phyloP scores from a whole-genome alignment of 2,113 vertebrate species.

The Pipa parva region DNA sequence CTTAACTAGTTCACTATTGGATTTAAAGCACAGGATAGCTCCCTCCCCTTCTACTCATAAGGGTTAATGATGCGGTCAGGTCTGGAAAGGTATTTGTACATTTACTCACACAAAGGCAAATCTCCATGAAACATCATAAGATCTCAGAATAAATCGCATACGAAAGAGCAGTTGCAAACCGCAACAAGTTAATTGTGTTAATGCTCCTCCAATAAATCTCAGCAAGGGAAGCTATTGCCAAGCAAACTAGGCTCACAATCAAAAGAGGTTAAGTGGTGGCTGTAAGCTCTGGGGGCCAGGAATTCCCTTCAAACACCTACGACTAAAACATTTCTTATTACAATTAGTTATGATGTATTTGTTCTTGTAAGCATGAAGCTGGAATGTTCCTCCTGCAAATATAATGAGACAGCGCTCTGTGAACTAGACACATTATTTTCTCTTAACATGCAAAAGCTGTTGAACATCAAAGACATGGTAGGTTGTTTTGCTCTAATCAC shows the following conservation, averaged over 20 bases:
- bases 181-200: conserved; percentile 1
- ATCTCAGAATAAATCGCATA: neutral
- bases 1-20: neutral
- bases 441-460: neutral
- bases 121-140: neutral
- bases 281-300: conserved; percentile 1
- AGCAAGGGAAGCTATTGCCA: conserved; percentile 1
- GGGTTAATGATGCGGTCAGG: neutral
- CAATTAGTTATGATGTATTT: neutral
- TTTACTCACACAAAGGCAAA: neutral
- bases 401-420: conserved; percentile 6
- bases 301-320: neutral
- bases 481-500: conserved; percentile 2
- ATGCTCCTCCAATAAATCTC: conserved; percentile 1
- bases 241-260: neutral
- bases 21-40: neutral
- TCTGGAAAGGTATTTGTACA: neutral
- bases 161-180: neutral
- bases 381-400: conserved; percentile 31
- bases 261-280: neutral
- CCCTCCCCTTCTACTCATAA: conserved; percentile 4
- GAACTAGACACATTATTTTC: neutral
- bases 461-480: conserved; percentile 5
- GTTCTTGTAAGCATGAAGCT: neutral
- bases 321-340: neutral